A percentile compares a stretch with the other conserved stretches of the same genome.
Conservation (phyloP, 2,113 vertebrate species). For the Gobiocypris rarus region DNA sequence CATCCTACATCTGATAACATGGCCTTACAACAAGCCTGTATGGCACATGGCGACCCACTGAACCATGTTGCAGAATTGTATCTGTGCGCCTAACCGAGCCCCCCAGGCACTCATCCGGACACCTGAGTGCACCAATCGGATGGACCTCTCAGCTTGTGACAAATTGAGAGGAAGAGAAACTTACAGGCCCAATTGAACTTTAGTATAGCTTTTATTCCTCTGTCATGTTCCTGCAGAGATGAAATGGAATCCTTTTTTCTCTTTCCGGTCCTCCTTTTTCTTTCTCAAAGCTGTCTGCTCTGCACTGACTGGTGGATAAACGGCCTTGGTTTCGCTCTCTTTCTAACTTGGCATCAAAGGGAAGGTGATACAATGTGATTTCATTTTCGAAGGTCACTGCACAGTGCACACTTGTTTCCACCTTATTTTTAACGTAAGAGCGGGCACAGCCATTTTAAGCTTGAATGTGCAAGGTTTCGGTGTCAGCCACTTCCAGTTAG, state of each 20-base stretch:
- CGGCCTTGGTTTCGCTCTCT: slow-evolving; percentile 42
- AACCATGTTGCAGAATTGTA: slow-evolving; percentile 29
- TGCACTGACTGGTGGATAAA: slow-evolving; percentile 47
- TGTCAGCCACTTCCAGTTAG: neutral
- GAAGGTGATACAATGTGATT: slow-evolving; percentile 22
- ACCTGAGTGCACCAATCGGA: slow-evolving; percentile 25
- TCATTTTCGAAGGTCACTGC: slow-evolving; percentile 35
- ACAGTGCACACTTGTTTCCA: slow-evolving; percentile 11
- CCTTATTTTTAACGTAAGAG: slow-evolving; percentile 1
- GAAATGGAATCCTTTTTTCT: slow-evolving; percentile 48
- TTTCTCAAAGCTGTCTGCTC: slow-evolving; percentile 46
- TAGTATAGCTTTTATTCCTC: slow-evolving; percentile 61
- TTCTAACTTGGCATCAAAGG: slow-evolving; percentile 34
- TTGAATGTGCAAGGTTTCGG: neutral
- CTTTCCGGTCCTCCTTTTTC: slow-evolving; percentile 29
- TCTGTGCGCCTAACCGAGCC: slow-evolving; percentile 1
- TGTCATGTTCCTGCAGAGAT: slow-evolving; percentile 59
- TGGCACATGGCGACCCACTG: slow-evolving; percentile 29
- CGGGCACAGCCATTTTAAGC: neutral
- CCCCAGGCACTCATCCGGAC: slow-evolving; percentile 12
- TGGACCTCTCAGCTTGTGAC: slow-evolving; percentile 57
- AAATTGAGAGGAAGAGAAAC: slow-evolving; percentile 58
- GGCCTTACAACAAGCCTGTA: slow-evolving; percentile 10
- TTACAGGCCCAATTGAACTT: slow-evolving; percentile 58
- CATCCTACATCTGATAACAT: slow-evolving; percentile 19